A percentile compares a stretch with the other conserved stretches of the same genome.
These are phyloP conservation scores for Prinia subflava DNA, from an alignment of 2,113 vertebrate species.

Conservation along the genomic window DNA sequence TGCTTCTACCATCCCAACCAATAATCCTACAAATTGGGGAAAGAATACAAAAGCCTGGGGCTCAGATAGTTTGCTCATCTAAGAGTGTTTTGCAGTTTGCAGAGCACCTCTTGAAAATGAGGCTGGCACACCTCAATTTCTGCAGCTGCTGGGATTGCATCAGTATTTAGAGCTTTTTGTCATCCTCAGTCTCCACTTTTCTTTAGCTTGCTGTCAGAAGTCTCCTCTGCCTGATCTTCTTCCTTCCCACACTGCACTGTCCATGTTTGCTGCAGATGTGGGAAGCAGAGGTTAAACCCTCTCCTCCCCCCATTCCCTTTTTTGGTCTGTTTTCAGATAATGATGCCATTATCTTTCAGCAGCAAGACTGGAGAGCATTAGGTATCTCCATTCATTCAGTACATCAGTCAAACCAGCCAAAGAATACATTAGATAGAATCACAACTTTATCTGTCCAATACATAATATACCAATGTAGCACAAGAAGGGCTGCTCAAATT, in stretches of 20 bases:
- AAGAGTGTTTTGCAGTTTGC: background rate
- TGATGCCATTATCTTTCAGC: slow-evolving; percentile 15
- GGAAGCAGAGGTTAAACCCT: background rate
- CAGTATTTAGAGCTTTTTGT: background rate
- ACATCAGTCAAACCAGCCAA: slow-evolving; percentile 33
- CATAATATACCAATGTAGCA: slow-evolving; percentile 12
- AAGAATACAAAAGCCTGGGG: background rate
- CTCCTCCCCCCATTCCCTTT: background rate
- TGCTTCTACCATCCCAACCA: background rate
- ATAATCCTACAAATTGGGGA: background rate
- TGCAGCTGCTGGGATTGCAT: background rate
- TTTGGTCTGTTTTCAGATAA: slow-evolving; percentile 7
- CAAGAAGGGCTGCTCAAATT: slow-evolving; percentile 43
- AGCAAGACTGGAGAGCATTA: background rate
- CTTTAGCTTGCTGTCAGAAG: background rate
- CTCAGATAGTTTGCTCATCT: background rate
- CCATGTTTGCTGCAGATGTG: background rate
- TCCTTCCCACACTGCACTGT: background rate
- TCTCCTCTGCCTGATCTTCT: background rate
- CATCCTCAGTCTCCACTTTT: background rate
- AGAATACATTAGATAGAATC: slow-evolving; percentile 57
- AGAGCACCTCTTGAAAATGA: background rate
- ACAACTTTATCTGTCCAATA: slow-evolving; percentile 37
- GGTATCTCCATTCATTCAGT: slow-evolving; percentile 14
- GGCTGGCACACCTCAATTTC: background rate